These are phyloP conservation scores for Oreochromis spilurus DNA, from an alignment of 2,113 vertebrate species.

Conservation along the genomic window DNA sequence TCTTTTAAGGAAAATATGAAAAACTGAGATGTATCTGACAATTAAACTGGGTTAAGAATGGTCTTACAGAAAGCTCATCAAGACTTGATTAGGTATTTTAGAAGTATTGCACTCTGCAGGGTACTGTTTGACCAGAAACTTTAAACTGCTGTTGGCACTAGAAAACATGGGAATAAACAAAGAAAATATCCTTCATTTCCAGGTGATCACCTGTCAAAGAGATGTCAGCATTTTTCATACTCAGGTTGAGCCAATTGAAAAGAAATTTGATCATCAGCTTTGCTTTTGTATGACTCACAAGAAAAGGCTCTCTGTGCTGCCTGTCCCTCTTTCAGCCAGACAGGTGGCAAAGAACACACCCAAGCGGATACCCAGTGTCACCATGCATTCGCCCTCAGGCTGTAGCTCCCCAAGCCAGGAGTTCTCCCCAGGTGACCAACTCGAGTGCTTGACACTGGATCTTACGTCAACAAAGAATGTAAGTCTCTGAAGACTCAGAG, in stretches of 20 bases:
- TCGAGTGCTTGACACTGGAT: conserved; percentile 76
- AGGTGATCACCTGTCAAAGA: neutral
- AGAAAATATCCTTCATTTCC: neutral
- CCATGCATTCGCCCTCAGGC: conserved; percentile 81
- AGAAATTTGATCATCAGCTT: neutral
- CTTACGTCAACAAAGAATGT: conserved; percentile 63
- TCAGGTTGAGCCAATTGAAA: neutral
- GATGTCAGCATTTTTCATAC: neutral
- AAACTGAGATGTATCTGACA: neutral
- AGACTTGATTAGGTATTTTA: neutral
- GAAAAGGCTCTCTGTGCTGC: neutral
- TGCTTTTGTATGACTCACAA: neutral
- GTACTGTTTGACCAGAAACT: neutral
- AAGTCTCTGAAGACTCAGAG: conserved; percentile 12
- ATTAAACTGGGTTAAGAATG: neutral
- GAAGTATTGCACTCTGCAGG: neutral
- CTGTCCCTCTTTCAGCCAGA: conserved; percentile 79
- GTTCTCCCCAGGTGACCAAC: conserved; percentile 79
- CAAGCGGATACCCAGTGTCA: conserved; percentile 78
- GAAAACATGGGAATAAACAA: neutral
- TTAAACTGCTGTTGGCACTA: neutral
- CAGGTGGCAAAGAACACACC: conserved; percentile 87
- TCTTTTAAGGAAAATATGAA: neutral
- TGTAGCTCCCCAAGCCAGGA: conserved; percentile 84
- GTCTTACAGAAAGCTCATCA: neutral